Evolutionary conservation across 2,113 vertebrate genomes (phyloP), one percentile per base, ranked within the genome.

Genomic region (Chlamydotis undulata): DNA sequence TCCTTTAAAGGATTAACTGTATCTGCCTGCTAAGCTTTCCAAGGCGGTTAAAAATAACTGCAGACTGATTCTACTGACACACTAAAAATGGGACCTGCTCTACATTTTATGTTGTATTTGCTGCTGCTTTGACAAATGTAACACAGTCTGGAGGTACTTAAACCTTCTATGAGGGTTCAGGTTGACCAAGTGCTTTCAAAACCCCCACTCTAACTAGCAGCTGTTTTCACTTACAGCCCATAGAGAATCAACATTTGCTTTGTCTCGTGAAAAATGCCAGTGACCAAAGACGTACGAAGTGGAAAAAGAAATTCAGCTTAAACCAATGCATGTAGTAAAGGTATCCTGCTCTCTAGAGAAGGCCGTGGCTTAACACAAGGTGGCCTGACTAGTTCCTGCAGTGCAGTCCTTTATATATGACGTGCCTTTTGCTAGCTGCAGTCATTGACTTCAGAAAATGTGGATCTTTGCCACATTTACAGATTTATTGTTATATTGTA

Each of bases 1-100:
- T 96, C 92, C 86, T 83, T 94, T 84, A 93, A 97, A 93, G 89
- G 93, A 95, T 94, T 96, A 94, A 93, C 80, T 94, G 83, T 91
- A 73, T 95, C 83, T 96, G 91, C 52, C 94, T 93, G 93, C 60
- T 91, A 81, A 96, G 94, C 87, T 97, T 97, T 97, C 85, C 75
- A 59, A 94, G 93, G 70, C 26, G 75, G 89, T 95, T 97, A 91
- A 94, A 94, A 97, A 91, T 96, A 98, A 93, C 64, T 82, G 65
- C 57, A 89, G 60, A n/a, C 71, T 95, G 91, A 76, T 96, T 97
- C 97, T 95, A 87, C 90, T 96, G 92, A 96, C 90, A 96, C 74
- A 89, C 74, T 94, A 83, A 78, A 97, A 92, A 90, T 12, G 60
- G 60, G 77, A 56, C 81, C 81, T 91, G n/a, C 41, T 92, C 74